Percentiles rank a stretch among this genome's conserved stretches.
phyloP scores from a whole-genome alignment of 2,797 vertebrate species.

The Sternotherus odoratus region DNA sequence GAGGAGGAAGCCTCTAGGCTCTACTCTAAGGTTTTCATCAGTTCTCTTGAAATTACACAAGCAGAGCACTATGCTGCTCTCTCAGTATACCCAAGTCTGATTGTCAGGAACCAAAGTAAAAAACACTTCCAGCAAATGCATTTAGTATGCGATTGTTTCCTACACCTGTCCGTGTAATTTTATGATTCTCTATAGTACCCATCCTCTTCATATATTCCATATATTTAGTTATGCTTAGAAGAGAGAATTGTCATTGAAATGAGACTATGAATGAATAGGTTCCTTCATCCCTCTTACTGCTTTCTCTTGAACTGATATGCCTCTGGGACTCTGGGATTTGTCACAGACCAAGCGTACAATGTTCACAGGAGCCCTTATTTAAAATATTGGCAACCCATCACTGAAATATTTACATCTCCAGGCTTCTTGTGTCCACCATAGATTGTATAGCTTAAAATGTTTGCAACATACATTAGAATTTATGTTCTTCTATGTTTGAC shows the following conservation, averaged over 20 bases:
- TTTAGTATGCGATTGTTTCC: background rate
- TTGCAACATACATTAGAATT: background rate
- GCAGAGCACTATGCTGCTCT: fast-evolving
- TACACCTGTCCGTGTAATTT: background rate
- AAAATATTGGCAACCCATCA: fast-evolving
- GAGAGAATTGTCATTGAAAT: background rate
- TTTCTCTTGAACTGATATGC: fast-evolving
- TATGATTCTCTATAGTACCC: background rate
- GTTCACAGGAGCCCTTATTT: background rate
- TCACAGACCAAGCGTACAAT: fast-evolving
- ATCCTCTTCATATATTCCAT: fast-evolving
- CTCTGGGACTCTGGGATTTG: fast-evolving
- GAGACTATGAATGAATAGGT: fast-evolving
- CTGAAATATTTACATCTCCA: background rate
- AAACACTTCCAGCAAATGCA: background rate
- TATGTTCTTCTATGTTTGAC: fast-evolving
- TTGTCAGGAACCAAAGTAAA: background rate
- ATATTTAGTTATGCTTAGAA: fast-evolving
- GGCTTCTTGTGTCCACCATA: background rate
- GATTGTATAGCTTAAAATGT: fast-evolving
- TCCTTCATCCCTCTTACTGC: background rate
- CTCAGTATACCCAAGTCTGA: fast-evolving
- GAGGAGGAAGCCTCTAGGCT: background rate
- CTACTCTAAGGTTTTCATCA: fast-evolving
- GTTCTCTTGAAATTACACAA: fast-evolving